Evolutionary conservation across 2,888 invertebrate species (phyloP), one percentile per base, ranked within the genome.

Genomic region (Trypoxylon attenuatum): DNA sequence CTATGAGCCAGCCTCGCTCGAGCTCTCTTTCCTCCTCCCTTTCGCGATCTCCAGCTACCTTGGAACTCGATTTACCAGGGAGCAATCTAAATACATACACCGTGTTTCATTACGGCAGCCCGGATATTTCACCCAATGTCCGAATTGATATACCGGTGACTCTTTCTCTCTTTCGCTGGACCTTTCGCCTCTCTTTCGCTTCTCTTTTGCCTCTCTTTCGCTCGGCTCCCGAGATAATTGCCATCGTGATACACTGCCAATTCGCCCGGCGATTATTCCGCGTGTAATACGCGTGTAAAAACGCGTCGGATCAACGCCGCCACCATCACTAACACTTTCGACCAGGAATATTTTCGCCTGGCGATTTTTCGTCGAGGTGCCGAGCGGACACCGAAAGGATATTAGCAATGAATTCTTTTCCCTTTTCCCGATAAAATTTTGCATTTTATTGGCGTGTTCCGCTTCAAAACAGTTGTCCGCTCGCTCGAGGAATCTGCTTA

Each of bases 71-170:
- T 76, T 76, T 76, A 69, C 71, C 65, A 57, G 33, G 45, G 49
- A 18, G 71, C 77, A 77, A 76, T 76, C 74, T 76, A 77, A 76
- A 76, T 76, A 77, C 69, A 77, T 67, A n/a, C n/a, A n/a, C 54
- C n/a, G 65, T 54, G 69, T 57, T 65, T 67, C 71, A 74, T 77
- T 58, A 73, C 64, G 38, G 39, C 42, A 42, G 33, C 56, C 52
- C 51, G 56, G 54, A 47, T 54, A 50, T 58, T 58, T 65, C 41
- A 50, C 29, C 50, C 53, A 65, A 58, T 59, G 55, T 33, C 18
- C 22, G 47, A 52, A 60, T 49, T 27, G 33, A 49, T 33, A 49
- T 49, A 8, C 49, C 16, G 21, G 13, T 8, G 18, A 10, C 52
- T 52, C 38, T 33, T 6, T 33, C 25, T 63, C 27, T 41, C 45